A percentile compares a stretch with the other conserved stretches of the same genome.
Conservation (phyloP, 2,113 vertebrate genomes). For the Protobothrops mucrosquamatus region DNA sequence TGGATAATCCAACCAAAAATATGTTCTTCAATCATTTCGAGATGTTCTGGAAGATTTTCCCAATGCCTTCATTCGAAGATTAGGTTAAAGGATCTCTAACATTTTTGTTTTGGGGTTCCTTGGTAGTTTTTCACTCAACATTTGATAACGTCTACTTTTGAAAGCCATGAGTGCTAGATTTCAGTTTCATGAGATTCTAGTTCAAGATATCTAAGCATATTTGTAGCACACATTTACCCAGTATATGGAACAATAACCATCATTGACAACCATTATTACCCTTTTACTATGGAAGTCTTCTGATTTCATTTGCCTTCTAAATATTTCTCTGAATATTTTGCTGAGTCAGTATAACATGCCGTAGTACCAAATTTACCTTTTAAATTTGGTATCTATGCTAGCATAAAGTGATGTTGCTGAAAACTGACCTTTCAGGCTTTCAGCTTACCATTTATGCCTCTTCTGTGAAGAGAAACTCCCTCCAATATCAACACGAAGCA, state of each 20-base stretch:
- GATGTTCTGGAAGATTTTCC: not conserved
- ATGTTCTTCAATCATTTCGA: not conserved
- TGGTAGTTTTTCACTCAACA: not conserved
- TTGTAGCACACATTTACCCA: not conserved
- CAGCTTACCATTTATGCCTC: not conserved
- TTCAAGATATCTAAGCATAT: not conserved
- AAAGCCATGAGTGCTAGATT: not conserved
- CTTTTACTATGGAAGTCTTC: not conserved
- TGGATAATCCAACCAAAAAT: not conserved
- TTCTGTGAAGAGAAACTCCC: not conserved
- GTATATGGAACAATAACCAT: not conserved
- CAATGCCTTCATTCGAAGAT: not conserved
- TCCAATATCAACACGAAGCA: not conserved
- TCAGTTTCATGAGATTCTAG: not conserved
- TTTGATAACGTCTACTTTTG: not conserved
- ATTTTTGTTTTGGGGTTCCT: not conserved
- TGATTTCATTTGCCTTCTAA: not conserved
- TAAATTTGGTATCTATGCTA: not conserved
- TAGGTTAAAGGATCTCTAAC: not conserved
- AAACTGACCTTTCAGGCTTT: not conserved
- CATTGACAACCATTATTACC: not conserved
- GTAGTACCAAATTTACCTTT: not conserved
- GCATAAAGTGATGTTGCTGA: not conserved
- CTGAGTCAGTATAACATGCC: not conserved
- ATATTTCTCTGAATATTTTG: not conserved